A percentile compares a stretch with the other conserved stretches of the same genome.
Conservation (phyloP, 2,797 vertebrate genomes). For the Pseudocheirus occidentalis region DNA sequence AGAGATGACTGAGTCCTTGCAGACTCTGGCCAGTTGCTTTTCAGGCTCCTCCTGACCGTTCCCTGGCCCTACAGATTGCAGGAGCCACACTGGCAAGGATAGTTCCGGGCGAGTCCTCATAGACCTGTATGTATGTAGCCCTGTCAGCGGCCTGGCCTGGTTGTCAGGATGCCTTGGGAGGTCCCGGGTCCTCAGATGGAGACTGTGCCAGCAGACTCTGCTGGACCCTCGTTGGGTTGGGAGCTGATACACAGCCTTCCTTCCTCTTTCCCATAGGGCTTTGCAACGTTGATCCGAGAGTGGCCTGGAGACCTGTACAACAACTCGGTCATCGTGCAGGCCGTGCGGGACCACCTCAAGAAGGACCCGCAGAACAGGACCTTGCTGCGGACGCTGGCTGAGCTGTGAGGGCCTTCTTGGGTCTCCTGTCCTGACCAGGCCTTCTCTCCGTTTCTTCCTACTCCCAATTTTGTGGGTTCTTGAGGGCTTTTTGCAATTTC, state of each 20-base stretch:
- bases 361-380: constrained; percentile 92
- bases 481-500: not conserved
- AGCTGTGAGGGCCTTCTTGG: constrained; percentile 89
- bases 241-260: not conserved
- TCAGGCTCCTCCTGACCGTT: not conserved
- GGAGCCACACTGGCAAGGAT: not conserved
- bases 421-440: not conserved
- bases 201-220: too few species aligned
- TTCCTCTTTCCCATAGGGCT: constrained; percentile 87
- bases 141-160: not conserved
- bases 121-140: too few species aligned
- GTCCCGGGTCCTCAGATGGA: too few species aligned
- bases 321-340: constrained; percentile 96
- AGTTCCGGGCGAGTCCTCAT: not conserved
- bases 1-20: not conserved
- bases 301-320: constrained; percentile 99
- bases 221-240: not conserved
- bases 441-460: not conserved
- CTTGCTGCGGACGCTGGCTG: constrained; percentile 94
- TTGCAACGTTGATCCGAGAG: constrained; percentile 94
- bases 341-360: constrained; percentile 94
- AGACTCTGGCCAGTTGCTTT: not conserved
- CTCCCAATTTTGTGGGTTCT: constrained; percentile 2
- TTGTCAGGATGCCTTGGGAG: not conserved
- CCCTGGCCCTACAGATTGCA: too few species aligned